Evolutionary conservation across 2,797 vertebrate species (phyloP).

Genomic region (Vultur gryphus): DNA sequence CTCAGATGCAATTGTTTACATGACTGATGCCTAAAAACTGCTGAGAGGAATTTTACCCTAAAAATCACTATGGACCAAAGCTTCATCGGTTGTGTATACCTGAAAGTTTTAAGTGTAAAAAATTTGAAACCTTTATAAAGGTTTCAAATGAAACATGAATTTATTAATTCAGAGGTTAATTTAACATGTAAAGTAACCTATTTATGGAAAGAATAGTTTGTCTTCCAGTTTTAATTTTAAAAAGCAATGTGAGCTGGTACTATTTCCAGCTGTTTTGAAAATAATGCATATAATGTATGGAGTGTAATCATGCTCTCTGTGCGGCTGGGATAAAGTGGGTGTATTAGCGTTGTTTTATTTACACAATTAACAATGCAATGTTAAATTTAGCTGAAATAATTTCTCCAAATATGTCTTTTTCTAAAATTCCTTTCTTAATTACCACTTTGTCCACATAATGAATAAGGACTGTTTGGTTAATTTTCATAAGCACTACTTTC

Average conservation of each 20-base stretch:
- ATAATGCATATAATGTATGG: not conserved
- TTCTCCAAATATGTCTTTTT: not conserved
- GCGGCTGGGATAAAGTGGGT: not conserved
- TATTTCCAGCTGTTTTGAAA: slow-evolving; percentile 1
- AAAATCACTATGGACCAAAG: not conserved
- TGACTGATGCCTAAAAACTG: not conserved
- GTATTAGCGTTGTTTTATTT: not conserved
- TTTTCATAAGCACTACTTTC: not conserved
- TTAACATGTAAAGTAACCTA: not conserved
- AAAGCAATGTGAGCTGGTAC: not conserved
- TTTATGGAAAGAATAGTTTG: not conserved
- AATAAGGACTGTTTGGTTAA: not conserved
- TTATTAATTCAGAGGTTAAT: not conserved
- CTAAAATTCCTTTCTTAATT: not conserved
- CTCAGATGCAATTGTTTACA: not conserved
- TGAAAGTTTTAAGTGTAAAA: not conserved
- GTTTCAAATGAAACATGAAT: not conserved
- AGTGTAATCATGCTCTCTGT: not conserved
- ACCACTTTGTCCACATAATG: not conserved
- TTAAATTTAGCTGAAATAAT: slow-evolving; percentile 3
- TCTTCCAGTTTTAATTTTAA: not conserved
- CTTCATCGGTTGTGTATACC: rapidly evolving
- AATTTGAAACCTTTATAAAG: not conserved
- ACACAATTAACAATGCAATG: not conserved
- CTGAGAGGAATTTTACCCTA: not conserved